These are phyloP conservation scores for Drosophila navojoa DNA, from an alignment of 1,140 invertebrate species.

Conservation along the genomic window DNA sequence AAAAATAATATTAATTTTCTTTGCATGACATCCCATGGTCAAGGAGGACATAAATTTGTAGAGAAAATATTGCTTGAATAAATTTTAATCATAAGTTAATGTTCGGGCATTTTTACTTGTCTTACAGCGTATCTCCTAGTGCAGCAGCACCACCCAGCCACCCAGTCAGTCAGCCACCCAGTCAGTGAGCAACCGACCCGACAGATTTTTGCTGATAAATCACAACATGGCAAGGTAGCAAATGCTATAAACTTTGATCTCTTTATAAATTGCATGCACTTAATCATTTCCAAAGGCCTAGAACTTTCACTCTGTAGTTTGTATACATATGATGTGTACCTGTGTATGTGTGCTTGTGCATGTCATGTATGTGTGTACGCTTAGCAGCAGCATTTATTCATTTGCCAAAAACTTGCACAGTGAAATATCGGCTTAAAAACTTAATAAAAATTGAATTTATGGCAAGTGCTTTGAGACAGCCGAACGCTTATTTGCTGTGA, in stretches of 20 bases:
- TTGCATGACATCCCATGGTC: too few species aligned
- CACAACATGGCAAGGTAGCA: slow-evolving; percentile 23
- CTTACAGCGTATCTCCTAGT: slow-evolving; percentile 5
- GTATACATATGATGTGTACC: slow-evolving; percentile 2
- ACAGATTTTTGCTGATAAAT: slow-evolving; percentile 53
- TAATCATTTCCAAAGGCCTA: slow-evolving; percentile 64
- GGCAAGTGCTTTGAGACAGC: slow-evolving; percentile 3
- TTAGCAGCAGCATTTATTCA: slow-evolving; percentile 52
- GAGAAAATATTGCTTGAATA: background rate
- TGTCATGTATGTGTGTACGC: slow-evolving; percentile 29
- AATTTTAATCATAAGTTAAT: background rate
- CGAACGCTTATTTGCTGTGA: background rate
- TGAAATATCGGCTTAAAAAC: slow-evolving; percentile 43
- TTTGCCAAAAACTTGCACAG: slow-evolving; percentile 42
- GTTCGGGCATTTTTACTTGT: background rate
- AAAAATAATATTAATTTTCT: too few species aligned
- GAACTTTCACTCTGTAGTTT: slow-evolving; percentile 37
- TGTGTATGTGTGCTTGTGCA: background rate
- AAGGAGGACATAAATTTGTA: too few species aligned
- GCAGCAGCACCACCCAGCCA: too few species aligned
- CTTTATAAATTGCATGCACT: slow-evolving; percentile 67
- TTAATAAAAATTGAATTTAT: slow-evolving; percentile 59
- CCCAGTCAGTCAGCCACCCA: background rate
- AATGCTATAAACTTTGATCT: slow-evolving; percentile 73
- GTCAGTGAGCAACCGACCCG: background rate